Conservation (phyloP, 1,140 invertebrate genomes). For the Halictus rubicundus region DNA sequence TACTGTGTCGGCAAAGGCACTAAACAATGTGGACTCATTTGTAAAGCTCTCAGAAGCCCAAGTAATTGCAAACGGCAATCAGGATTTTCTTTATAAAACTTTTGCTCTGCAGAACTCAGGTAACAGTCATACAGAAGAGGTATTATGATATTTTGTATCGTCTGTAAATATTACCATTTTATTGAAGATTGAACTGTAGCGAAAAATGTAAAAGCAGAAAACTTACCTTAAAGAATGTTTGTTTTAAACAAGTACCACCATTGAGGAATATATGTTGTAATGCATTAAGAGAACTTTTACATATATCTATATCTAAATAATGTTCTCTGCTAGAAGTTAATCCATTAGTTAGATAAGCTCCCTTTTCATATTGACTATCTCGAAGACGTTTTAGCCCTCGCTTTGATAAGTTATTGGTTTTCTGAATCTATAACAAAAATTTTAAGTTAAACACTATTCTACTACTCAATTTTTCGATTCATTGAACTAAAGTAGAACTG, state of each 20-base stretch:
- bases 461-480: not conserved
- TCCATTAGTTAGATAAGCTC: conserved; percentile 47
- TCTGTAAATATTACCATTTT: conserved; percentile 54
- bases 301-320: conserved; percentile 61
- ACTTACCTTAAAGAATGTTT: conserved; percentile 67
- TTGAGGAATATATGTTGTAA: conserved; percentile 70
- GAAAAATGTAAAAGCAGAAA: not conserved
- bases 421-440: conserved; percentile 59
- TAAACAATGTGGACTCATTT: conserved; percentile 67
- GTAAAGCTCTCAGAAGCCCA: conserved; percentile 61
- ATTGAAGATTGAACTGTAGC: conserved; percentile 12
- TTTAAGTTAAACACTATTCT: not conserved
- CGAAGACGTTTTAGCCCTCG: conserved; percentile 67
- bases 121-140: conserved; percentile 67
- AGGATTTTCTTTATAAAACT: conserved; percentile 61
- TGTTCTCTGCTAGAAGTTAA: conserved; percentile 27
- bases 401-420: conserved; percentile 68
- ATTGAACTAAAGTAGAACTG: not conserved
- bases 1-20: conserved; percentile 63
- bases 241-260: conserved; percentile 58
- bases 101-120: conserved; percentile 48
- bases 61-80: conserved; percentile 69
- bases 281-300: conserved; percentile 58
- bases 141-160: conserved; percentile 60
- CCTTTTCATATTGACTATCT: conserved; percentile 66